Conservation (phyloP, 2,113 vertebrate species). For the Xiphophorus couchianus region DNA sequence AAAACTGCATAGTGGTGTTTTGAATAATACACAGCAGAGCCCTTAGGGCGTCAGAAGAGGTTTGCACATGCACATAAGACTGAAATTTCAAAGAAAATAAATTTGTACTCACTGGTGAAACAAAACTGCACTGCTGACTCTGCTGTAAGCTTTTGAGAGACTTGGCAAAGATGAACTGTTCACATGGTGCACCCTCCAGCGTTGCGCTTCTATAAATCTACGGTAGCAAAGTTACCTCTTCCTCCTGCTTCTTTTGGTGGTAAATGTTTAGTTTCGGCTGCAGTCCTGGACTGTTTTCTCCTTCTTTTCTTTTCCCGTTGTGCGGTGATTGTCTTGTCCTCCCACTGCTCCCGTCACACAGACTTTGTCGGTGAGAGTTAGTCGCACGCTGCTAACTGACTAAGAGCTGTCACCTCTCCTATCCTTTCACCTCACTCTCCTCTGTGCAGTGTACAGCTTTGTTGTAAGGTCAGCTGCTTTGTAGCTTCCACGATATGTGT, state of each 20-base stretch:
- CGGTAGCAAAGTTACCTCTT: slow-evolving; percentile 23
- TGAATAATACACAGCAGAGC: neutral
- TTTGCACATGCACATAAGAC: neutral
- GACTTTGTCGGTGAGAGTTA: slow-evolving; percentile 54
- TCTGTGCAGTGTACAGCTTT: slow-evolving; percentile 55
- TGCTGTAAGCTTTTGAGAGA: slow-evolving; percentile 22
- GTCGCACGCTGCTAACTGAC: slow-evolving; percentile 56
- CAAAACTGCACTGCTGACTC: slow-evolving; percentile 6
- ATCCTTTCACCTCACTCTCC: slow-evolving; percentile 54
- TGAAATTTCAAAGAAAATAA: slow-evolving; percentile 27
- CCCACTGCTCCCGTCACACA: slow-evolving; percentile 45
- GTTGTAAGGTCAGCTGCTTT: slow-evolving; percentile 72
- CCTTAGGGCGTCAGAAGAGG: neutral
- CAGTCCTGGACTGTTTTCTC: slow-evolving; percentile 15
- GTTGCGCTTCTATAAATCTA: slow-evolving; percentile 33
- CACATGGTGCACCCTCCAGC: slow-evolving; percentile 20
- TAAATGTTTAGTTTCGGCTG: slow-evolving; percentile 7
- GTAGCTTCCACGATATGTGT: slow-evolving; percentile 53
- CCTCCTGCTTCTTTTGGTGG: neutral
- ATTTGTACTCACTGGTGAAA: slow-evolving; percentile 63
- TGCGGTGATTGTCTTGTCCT: slow-evolving; percentile 42
- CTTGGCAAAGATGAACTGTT: slow-evolving; percentile 22
- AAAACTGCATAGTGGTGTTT: neutral
- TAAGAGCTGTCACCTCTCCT: slow-evolving; percentile 65
- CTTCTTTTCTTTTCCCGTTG: slow-evolving; percentile 12